These are phyloP conservation scores for Harpalus rubripes DNA, from an alignment of 2,888 invertebrate species.

Conservation along the genomic window DNA sequence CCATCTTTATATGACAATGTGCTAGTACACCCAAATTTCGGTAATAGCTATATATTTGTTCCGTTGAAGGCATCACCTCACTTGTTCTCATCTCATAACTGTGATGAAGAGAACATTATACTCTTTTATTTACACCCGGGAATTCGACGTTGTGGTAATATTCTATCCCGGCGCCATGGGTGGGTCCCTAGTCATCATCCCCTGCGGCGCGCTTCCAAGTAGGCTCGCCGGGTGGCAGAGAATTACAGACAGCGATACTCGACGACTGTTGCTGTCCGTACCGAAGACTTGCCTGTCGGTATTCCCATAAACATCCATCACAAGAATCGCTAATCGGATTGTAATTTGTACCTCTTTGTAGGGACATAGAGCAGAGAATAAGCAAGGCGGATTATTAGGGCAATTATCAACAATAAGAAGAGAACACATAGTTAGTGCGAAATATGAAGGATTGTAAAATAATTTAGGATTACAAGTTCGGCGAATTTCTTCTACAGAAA, in stretches of 20 bases:
- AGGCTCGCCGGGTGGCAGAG: slow-evolving; percentile 45
- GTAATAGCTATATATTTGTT: too few relatives aligned
- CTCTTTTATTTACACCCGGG: background rate
- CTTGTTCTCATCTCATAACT: too few relatives aligned
- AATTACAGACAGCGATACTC: slow-evolving; percentile 59
- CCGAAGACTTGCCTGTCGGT: slow-evolving; percentile 13
- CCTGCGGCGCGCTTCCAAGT: slow-evolving; percentile 30
- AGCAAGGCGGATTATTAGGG: background rate
- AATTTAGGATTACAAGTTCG: too few relatives aligned
- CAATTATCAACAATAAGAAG: background rate
- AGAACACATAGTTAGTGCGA: background rate
- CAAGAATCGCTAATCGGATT: slow-evolving; percentile 43
- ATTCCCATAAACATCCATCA: slow-evolving; percentile 18
- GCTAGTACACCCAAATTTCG: too few relatives aligned
- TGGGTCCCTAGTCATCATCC: slow-evolving; percentile 31
- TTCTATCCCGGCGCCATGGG: slow-evolving; percentile 38
- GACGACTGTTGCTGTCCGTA: slow-evolving; percentile 20
- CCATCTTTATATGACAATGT: too few relatives aligned
- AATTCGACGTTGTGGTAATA: background rate
- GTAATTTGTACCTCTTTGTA: slow-evolving; percentile 38
- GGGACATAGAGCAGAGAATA: background rate
- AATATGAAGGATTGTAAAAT: background rate
- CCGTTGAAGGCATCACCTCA: too few relatives aligned
- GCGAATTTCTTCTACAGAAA: too few relatives aligned
- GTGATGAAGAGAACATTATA: too few relatives aligned